Evolutionary conservation across 2,888 invertebrate genomes (phyloP).

Genomic region (Conistra vaccinii): DNA sequence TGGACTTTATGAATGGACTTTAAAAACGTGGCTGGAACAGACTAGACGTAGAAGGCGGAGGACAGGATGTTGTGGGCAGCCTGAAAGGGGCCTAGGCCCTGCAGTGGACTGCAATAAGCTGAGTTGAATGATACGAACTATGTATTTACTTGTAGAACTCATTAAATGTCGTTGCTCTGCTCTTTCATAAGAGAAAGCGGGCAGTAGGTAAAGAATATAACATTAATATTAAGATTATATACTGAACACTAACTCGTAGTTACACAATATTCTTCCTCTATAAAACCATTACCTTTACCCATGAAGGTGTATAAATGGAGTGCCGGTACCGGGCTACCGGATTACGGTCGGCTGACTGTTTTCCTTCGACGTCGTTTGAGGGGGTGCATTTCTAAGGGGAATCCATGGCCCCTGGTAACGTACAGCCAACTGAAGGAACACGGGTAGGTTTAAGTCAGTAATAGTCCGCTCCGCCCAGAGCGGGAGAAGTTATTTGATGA

Average conservation of each 20-base stretch:
- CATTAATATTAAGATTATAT: constrained; percentile 27
- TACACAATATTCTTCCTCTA: constrained; percentile 48
- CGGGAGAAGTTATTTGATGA: no score
- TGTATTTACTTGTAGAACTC: not conserved
- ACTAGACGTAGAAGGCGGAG: not conserved
- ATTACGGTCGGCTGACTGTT: not conserved
- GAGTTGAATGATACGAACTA: not conserved
- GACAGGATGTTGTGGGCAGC: not conserved
- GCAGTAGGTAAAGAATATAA: constrained; percentile 20
- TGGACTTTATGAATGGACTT: not conserved
- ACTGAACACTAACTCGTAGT: constrained; percentile 11
- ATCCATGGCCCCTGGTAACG: no score
- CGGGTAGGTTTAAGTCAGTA: no score
- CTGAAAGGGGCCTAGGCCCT: not conserved
- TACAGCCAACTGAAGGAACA: no score
- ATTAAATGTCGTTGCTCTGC: not conserved
- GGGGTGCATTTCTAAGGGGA: not conserved
- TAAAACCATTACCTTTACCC: constrained; percentile 27
- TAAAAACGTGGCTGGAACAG: not conserved
- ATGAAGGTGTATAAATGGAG: constrained; percentile 21
- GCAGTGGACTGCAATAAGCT: not conserved
- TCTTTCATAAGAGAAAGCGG: constrained; percentile 18
- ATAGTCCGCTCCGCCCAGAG: no score
- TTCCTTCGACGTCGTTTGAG: not conserved
- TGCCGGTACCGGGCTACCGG: not conserved